Percentiles rank a stretch among this genome's conserved stretches.
Evolutionary conservation across 2,113 vertebrate genomes (phyloP).

Genomic region (Piprites chloris): DNA sequence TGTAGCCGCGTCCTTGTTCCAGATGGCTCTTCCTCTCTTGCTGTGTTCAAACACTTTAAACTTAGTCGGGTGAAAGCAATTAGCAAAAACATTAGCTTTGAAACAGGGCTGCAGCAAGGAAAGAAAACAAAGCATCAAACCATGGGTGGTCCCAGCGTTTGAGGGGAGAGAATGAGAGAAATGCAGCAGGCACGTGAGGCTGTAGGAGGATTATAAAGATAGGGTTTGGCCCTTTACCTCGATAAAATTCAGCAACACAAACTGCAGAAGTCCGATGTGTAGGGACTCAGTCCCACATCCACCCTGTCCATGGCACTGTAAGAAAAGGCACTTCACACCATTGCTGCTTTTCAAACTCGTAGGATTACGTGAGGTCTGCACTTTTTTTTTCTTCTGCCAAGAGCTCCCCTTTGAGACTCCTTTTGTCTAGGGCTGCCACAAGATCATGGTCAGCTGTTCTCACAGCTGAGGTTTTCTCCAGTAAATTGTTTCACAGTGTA

Average conservation of each 20-base stretch:
- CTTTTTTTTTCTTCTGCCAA: not conserved
- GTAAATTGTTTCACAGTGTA: not conserved
- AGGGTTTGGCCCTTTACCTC: not conserved
- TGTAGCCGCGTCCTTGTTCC: not conserved
- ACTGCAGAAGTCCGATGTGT: not conserved
- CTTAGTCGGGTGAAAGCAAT: not conserved
- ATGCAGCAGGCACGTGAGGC: not conserved
- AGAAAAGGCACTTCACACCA: not conserved
- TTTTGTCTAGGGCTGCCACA: not conserved
- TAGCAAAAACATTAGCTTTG: not conserved
- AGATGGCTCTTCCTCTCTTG: not conserved
- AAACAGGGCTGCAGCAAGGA: not conserved
- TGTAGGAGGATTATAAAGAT: not conserved
- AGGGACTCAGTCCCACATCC: not conserved
- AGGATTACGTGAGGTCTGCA: not conserved
- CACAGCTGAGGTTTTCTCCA: not conserved
- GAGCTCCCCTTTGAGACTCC: not conserved
- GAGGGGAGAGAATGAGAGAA: not conserved
- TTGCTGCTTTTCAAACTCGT: not conserved
- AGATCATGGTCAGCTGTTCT: not conserved
- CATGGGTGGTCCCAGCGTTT: rapidly evolving
- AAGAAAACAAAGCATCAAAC: not conserved
- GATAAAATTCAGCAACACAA: not conserved
- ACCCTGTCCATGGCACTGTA: rapidly evolving
- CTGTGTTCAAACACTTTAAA: not conserved